These are phyloP conservation scores for Antennarius striatus DNA, from an alignment of 2,113 vertebrate species.

Conservation along the genomic window DNA sequence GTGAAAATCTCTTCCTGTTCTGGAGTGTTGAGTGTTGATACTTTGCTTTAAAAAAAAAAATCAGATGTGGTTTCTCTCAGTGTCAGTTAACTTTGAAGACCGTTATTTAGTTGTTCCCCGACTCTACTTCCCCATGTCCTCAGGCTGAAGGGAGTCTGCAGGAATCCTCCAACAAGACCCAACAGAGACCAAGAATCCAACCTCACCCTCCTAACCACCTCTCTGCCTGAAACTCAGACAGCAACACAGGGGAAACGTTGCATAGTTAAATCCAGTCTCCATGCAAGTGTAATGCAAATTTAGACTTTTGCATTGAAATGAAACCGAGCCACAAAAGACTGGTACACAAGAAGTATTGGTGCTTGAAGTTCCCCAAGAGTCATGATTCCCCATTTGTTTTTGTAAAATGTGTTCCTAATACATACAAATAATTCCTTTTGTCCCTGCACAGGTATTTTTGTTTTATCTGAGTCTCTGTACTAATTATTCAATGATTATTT, in stretches of 20 bases:
- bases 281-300: neutral
- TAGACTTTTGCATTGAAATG: neutral
- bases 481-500: no score
- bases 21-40: neutral
- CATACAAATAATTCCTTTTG: neutral
- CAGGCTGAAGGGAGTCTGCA: conserved; percentile 53
- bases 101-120: conserved; percentile 54
- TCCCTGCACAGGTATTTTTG: neutral
- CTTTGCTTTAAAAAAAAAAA: neutral
- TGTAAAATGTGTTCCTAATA: neutral
- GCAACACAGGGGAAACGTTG: neutral
- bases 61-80: neutral
- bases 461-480: no score
- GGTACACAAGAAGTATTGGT: no score
- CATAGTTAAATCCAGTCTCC: neutral
- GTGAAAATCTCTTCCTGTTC: neutral
- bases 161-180: conserved; percentile 82
- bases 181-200: conserved; percentile 79
- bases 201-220: conserved; percentile 54
- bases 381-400: no score
- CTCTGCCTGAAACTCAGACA: conserved; percentile 1
- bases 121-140: conserved; percentile 25
- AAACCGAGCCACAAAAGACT: neutral
- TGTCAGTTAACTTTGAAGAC: conserved; percentile 36
- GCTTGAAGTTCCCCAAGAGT: no score